Evolutionary conservation across 2,888 invertebrate genomes (phyloP).

Genomic region (Autographa pulchrina): DNA sequence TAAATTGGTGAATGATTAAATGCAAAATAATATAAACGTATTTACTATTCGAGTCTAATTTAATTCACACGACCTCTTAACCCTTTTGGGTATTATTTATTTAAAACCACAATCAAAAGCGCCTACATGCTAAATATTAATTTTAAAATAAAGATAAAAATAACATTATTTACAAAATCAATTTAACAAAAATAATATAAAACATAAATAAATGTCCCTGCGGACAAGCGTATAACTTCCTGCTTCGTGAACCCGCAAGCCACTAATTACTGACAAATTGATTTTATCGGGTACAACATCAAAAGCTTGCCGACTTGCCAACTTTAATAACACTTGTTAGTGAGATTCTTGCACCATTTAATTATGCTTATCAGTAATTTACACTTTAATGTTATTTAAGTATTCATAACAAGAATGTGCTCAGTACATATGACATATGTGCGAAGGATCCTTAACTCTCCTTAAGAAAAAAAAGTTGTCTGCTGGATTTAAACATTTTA

Average conservation of each 20-base stretch:
- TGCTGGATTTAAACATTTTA: no score
- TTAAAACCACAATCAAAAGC: no score
- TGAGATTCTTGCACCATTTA: not conserved
- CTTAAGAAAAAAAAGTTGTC: no score
- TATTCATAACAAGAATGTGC: not conserved
- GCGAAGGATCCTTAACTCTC: no score
- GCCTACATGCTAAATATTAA: no score
- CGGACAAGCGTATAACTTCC: not conserved
- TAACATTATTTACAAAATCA: no score
- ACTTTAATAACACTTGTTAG: slow-evolving; percentile 4
- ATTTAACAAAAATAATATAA: no score
- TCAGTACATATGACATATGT: not conserved
- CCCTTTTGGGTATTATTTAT: no score
- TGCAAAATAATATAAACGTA: no score
- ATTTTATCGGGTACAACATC: not conserved
- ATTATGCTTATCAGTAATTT: not conserved
- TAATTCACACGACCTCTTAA: no score
- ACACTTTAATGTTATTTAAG: not conserved
- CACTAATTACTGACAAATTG: not conserved
- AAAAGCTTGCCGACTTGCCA: not conserved
- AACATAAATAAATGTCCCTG: not conserved
- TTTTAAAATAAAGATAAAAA: no score
- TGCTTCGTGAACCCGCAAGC: slow-evolving; percentile 4
- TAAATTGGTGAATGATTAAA: not conserved
- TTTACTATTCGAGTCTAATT: no score